phyloP scores from a whole-genome alignment of 2,113 vertebrate genomes.

The Corythoichthys haematopterus region DNA sequence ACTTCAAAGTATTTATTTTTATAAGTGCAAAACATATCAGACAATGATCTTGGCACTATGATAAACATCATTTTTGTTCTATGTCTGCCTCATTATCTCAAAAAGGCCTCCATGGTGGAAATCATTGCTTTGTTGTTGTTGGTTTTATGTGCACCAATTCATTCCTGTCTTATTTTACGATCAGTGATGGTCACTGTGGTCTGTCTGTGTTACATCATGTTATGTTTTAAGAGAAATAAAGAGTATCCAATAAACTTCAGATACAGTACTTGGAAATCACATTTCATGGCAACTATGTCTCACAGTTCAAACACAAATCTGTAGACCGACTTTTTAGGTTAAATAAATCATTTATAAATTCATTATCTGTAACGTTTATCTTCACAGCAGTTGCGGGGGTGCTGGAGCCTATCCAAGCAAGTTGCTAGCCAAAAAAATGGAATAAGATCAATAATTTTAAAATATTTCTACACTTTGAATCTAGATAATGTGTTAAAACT shows the following conservation, averaged over 20 bases:
- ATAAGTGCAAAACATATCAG: slow-evolving; percentile 59
- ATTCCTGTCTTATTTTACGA: slow-evolving; percentile 64
- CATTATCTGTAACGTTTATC: no score
- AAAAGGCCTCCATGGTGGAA: slow-evolving; percentile 37
- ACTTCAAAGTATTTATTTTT: slow-evolving; percentile 70
- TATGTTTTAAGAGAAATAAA: slow-evolving; percentile 81
- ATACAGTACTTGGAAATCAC: slow-evolving; percentile 50
- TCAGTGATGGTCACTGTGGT: slow-evolving; percentile 69
- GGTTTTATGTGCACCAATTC: slow-evolving; percentile 52
- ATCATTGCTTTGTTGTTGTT: slow-evolving; percentile 48
- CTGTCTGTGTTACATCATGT: slow-evolving; percentile 73
- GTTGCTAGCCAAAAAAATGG: no score
- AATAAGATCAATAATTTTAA: no score
- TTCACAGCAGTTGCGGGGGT: no score
- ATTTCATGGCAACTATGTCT: slow-evolving; percentile 34
- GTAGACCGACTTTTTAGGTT: background rate
- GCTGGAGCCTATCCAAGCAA: no score
- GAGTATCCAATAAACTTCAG: slow-evolving; percentile 62
- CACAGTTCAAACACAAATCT: background rate
- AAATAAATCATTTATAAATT: no score
- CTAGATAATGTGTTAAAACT: no score
- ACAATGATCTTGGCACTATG: slow-evolving; percentile 45
- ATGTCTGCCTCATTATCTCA: slow-evolving; percentile 63
- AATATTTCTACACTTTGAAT: no score
- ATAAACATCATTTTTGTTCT: slow-evolving; percentile 53